Conservation (phyloP, 2,888 invertebrate species). For the Eupithecia abbreviata region DNA sequence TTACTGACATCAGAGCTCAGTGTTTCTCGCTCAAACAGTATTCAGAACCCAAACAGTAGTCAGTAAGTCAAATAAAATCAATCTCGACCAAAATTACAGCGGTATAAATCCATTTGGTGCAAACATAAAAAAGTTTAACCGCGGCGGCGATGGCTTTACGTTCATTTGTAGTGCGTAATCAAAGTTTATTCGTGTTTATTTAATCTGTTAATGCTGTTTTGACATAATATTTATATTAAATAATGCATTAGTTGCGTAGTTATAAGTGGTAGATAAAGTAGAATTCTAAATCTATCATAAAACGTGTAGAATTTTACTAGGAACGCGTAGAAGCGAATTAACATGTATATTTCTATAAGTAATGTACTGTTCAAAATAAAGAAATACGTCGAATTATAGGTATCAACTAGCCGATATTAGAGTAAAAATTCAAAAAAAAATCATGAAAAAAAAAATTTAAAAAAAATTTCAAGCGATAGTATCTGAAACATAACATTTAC, state of each 20-base stretch:
- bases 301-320: no score
- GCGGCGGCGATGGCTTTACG: conserved; percentile 8
- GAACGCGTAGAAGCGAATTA: no score
- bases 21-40: background rate
- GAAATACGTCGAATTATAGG: background rate
- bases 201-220: conserved; percentile 15
- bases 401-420: background rate
- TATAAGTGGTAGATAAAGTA: background rate
- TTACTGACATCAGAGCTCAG: background rate
- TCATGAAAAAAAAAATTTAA: background rate
- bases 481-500: background rate
- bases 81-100: background rate
- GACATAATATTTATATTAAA: background rate
- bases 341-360: background rate
- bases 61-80: conserved; percentile 13
- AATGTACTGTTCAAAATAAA: background rate
- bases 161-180: conserved; percentile 5
- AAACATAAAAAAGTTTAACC: conserved; percentile 13
- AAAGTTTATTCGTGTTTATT: background rate
- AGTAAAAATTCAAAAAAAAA: background rate
- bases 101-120: conserved; percentile 3
- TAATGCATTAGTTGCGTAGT: background rate
- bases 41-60: background rate
- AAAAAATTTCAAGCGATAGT: background rate
- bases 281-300: background rate